Conservation (phyloP, 2,888 invertebrate genomes). For the Hermodice carunculata region DNA sequence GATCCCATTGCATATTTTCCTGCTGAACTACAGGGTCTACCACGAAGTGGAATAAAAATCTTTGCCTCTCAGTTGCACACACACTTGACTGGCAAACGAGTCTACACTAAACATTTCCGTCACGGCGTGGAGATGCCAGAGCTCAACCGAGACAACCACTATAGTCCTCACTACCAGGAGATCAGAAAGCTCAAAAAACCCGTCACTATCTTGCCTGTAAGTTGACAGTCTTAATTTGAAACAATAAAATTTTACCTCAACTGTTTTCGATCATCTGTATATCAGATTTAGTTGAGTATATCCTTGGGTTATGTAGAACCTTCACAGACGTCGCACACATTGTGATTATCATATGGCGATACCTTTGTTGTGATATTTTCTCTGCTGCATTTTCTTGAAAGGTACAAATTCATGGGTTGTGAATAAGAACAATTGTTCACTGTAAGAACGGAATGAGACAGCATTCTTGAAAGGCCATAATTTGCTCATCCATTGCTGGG, state of each 20-base stretch:
- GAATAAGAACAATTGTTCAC: too few relatives aligned
- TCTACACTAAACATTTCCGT: constrained; percentile 88
- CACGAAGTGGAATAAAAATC: constrained; percentile 85
- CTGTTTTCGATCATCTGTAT: too few relatives aligned
- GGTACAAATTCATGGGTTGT: too few relatives aligned
- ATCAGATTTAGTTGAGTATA: too few relatives aligned
- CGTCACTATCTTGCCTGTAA: constrained; percentile 75
- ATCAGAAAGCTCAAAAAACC: constrained; percentile 86
- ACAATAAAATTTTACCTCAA: neutral
- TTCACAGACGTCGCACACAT: too few relatives aligned
- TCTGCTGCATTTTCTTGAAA: too few relatives aligned
- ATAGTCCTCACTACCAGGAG: constrained; percentile 98
- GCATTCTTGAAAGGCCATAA: too few relatives aligned
- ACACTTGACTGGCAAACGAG: constrained; percentile 88
- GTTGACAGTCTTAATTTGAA: neutral
- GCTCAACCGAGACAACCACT: constrained; percentile 93
- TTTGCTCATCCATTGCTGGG: too few relatives aligned
- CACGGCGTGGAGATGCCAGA: constrained; percentile 83
- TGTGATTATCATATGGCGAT: too few relatives aligned
- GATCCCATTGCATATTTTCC: neutral
- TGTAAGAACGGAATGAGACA: too few relatives aligned
- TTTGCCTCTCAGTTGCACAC: constrained; percentile 98
- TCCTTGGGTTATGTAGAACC: too few relatives aligned
- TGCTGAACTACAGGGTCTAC: constrained; percentile 72
- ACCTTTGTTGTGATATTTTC: too few relatives aligned